phyloP scores from a whole-genome alignment of 2,113 vertebrate genomes.

The Lonchura striata region DNA sequence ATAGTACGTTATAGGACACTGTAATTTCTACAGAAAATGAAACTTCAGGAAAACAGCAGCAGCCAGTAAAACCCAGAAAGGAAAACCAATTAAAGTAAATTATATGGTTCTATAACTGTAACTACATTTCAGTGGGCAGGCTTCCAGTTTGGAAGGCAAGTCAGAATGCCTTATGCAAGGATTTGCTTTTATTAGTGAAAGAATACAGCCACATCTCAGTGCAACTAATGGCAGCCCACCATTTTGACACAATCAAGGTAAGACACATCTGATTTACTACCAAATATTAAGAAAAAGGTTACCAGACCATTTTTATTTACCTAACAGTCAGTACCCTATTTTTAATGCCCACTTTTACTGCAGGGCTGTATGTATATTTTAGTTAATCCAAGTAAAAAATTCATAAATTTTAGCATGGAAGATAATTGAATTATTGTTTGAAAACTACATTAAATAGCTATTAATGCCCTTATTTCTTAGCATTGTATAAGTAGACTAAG shows the following conservation, averaged over 20 bases:
- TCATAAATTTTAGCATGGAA: not conserved
- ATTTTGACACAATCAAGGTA: not conserved
- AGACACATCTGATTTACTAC: not conserved
- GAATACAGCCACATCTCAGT: not conserved
- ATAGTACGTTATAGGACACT: not conserved
- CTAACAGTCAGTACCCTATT: not conserved
- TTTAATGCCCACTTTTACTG: not conserved
- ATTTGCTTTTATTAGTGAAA: not conserved
- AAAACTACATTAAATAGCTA: not conserved
- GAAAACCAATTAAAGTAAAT: slow-evolving; percentile 13
- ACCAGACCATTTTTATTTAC: not conserved
- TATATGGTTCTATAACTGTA: not conserved
- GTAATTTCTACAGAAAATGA: not conserved
- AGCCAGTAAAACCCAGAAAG: not conserved
- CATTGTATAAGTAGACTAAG: not conserved
- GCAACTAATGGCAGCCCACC: not conserved
- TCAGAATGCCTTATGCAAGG: not conserved
- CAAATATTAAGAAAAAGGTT: not conserved
- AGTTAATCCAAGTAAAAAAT: not conserved
- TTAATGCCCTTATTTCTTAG: not conserved
- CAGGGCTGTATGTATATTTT: not conserved
- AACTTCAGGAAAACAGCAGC: not conserved
- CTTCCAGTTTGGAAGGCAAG: not conserved
- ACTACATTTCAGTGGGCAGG: not conserved
- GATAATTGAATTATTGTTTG: not conserved